A percentile compares a stretch with the other conserved stretches of the same genome.
These are phyloP conservation scores for Cheilosia soror DNA, from an alignment of 2,888 invertebrate genomes.

Conservation along the genomic window DNA sequence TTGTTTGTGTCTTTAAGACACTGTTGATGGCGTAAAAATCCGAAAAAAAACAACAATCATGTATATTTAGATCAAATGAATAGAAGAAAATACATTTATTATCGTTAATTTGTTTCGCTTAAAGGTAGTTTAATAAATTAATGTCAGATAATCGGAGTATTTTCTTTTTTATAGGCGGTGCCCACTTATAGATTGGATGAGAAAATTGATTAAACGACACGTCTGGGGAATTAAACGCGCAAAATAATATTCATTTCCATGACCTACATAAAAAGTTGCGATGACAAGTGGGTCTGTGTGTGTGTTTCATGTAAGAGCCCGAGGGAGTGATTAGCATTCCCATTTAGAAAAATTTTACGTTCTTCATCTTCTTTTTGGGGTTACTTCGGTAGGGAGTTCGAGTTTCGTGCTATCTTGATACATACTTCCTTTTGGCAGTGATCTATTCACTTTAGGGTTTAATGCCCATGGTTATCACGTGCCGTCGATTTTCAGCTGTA, in stretches of 20 bases:
- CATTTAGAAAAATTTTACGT: no score
- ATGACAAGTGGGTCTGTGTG: no score
- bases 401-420: no score
- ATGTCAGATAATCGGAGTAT: constrained; percentile 6
- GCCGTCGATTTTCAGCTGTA: neutral
- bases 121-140: constrained; percentile 35
- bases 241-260: neutral
- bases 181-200: neutral
- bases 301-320: neutral
- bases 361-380: no score
- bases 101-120: constrained; percentile 25
- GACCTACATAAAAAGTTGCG: no score
- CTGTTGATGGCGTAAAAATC: constrained; percentile 6
- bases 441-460: neutral
- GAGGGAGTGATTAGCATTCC: no score
- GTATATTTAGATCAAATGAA: constrained; percentile 34
- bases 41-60: neutral
- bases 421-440: no score
- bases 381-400: no score
- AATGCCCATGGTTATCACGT: neutral
- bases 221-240: neutral
- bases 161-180: constrained; percentile 4
- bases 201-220: constrained; percentile 22
- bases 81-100: constrained; percentile 36
- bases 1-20: constrained; percentile 9